These are phyloP conservation scores for Tenthredo distinguenda DNA, from an alignment of 2,888 invertebrate species.

Conservation along the genomic window DNA sequence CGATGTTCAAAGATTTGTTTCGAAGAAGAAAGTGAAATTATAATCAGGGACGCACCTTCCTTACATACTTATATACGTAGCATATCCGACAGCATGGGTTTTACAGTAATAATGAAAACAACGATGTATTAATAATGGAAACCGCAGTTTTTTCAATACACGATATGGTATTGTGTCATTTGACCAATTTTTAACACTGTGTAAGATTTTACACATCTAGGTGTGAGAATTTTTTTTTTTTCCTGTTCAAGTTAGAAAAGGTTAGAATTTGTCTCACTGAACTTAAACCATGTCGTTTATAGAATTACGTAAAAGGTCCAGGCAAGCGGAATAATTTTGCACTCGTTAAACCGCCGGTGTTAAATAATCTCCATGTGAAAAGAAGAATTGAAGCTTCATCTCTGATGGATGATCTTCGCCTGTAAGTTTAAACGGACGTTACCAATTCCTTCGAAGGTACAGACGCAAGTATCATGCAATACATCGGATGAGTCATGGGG, in stretches of 20 bases:
- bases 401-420: constrained; percentile 9
- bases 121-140: neutral
- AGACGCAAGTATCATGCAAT: neutral
- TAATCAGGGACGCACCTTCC: constrained; percentile 36
- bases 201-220: neutral
- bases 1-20: neutral
- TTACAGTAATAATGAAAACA: neutral
- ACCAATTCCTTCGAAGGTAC: neutral
- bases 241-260: neutral
- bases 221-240: neutral
- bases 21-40: constrained; percentile 43
- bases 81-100: constrained; percentile 1
- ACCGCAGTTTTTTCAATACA: neutral
- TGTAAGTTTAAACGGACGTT: constrained; percentile 10
- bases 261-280: neutral
- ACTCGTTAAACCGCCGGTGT: constrained; percentile 16
- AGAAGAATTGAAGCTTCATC: neutral
- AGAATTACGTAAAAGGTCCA: neutral
- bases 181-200: neutral
- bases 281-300: neutral
- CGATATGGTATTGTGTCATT: neutral
- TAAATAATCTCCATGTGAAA: constrained; percentile 30
- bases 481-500: neutral
- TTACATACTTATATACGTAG: neutral
- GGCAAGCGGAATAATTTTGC: constrained; percentile 2